phyloP scores from a whole-genome alignment of 2,888 invertebrate species.

The Eilema caniola region DNA sequence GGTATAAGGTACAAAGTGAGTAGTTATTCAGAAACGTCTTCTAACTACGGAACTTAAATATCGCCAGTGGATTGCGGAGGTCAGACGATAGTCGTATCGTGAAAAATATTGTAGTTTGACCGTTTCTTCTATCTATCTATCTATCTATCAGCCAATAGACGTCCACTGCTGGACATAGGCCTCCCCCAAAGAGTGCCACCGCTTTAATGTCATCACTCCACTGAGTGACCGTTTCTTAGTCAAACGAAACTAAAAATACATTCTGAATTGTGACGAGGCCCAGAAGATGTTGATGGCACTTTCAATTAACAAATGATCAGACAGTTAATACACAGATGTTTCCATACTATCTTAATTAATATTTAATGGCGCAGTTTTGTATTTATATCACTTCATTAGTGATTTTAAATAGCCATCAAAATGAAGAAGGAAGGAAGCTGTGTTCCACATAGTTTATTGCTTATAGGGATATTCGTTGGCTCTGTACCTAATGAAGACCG shows the following conservation, averaged over 20 bases:
- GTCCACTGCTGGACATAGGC: too few relatives aligned
- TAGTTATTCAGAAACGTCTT: too few relatives aligned
- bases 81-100: not conserved
- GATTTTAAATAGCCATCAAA: not conserved
- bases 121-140: too few relatives aligned
- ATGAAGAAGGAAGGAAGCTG: slow-evolving; percentile 7
- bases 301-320: not conserved
- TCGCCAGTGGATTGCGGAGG: too few relatives aligned
- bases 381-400: slow-evolving; percentile 7
- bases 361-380: not conserved
- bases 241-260: too few relatives aligned
- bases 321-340: not conserved
- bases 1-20: too few relatives aligned
- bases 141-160: too few relatives aligned
- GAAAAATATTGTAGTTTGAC: not conserved
- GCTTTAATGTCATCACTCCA: too few relatives aligned
- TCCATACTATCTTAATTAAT: not conserved
- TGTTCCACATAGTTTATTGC: not conserved
- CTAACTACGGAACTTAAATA: too few relatives aligned
- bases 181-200: too few relatives aligned
- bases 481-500: not conserved
- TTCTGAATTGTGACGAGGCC: too few relatives aligned
- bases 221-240: too few relatives aligned
- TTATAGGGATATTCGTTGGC: not conserved
- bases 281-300: not conserved